Percentiles rank a stretch among this genome's conserved stretches.
These are phyloP conservation scores for Chrysomallon squamiferum DNA, from an alignment of 1,140 invertebrate species.

Conservation along the genomic window DNA sequence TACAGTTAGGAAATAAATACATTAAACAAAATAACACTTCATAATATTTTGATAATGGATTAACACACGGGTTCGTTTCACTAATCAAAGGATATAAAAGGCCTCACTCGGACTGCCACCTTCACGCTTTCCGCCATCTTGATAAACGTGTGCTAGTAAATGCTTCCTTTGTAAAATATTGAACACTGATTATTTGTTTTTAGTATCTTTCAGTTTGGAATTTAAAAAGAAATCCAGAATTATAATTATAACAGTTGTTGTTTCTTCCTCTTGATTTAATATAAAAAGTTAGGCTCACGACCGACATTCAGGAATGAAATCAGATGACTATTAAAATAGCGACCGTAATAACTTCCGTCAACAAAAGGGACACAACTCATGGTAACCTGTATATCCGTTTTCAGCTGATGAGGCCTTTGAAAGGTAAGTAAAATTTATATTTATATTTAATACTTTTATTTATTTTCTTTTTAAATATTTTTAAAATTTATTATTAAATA, in stretches of 20 bases:
- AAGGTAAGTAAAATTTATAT: no score
- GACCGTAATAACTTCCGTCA: conserved; percentile 14
- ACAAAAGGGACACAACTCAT: conserved; percentile 23
- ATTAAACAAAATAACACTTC: background rate
- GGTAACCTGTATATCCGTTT: conserved; percentile 19
- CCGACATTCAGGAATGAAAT: no score
- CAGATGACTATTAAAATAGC: background rate
- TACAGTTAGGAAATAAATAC: background rate
- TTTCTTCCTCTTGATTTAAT: no score
- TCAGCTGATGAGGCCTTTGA: no score
- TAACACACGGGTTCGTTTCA: background rate
- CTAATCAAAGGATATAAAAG: conserved; percentile 68
- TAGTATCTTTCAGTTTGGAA: background rate
- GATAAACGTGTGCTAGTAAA: background rate
- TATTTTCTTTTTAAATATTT: no score
- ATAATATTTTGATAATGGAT: background rate
- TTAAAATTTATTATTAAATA: no score
- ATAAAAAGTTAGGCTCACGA: no score
- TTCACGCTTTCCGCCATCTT: conserved; percentile 66
- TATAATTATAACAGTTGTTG: no score
- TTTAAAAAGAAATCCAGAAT: background rate
- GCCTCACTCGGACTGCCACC: conserved; percentile 71
- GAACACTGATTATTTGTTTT: conserved; percentile 5
- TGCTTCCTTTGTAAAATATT: background rate
- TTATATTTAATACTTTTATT: no score